A percentile compares a stretch with the other conserved stretches of the same genome.
Conservation (phyloP, 1,140 invertebrate genomes). For the Danaus melanippus region DNA sequence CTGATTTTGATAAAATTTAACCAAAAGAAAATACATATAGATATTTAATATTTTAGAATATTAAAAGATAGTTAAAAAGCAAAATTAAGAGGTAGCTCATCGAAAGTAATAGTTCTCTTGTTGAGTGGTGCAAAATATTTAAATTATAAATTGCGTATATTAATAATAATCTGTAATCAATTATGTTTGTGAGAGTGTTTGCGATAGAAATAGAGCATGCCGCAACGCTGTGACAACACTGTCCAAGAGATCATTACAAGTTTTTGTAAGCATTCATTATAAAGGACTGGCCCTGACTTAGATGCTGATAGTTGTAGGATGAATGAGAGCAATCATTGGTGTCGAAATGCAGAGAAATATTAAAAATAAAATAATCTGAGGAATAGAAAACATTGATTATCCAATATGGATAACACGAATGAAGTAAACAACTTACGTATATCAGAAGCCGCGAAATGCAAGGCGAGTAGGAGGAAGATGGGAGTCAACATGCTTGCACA, state of each 20-base stretch:
- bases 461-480: constrained; percentile 35
- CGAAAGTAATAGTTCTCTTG: too few relatives aligned
- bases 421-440: constrained; percentile 41
- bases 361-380: constrained; percentile 5
- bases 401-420: not conserved
- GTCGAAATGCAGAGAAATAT: not conserved
- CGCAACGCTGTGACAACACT: constrained; percentile 15
- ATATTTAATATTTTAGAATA: too few relatives aligned
- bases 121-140: too few relatives aligned
- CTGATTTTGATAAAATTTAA: too few relatives aligned
- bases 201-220: constrained; percentile 9
- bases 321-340: too few relatives aligned
- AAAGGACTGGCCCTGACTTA: too few relatives aligned
- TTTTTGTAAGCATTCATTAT: constrained; percentile 9
- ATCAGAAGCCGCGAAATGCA: constrained; percentile 47
- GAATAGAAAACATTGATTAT: constrained; percentile 1
- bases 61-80: too few relatives aligned
- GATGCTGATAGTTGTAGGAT: too few relatives aligned
- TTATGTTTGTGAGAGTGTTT: constrained; percentile 1
- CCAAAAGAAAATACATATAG: too few relatives aligned
- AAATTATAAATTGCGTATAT: too few relatives aligned
- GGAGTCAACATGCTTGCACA: constrained; percentile 51
- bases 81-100: too few relatives aligned
- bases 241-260: constrained; percentile 8
- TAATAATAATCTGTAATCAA: too few relatives aligned